phyloP scores from a whole-genome alignment of 2,113 vertebrate species.

The Platichthys stellatus region DNA sequence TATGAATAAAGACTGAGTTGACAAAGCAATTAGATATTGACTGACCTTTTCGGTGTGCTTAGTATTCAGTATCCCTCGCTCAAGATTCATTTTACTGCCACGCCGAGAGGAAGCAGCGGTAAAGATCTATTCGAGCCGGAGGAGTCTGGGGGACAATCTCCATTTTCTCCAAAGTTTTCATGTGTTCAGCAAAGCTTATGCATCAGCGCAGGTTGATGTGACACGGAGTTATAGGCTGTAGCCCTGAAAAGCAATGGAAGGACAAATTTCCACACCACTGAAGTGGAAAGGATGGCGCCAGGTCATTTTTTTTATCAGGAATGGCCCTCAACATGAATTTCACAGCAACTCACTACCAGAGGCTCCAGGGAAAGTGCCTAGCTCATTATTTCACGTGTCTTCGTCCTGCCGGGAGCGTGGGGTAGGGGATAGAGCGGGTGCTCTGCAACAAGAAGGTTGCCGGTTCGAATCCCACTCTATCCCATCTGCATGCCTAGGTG shows the following conservation, averaged over 20 bases:
- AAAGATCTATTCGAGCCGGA: conserved; percentile 40
- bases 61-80: conserved; percentile 62
- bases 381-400: conserved; percentile 40
- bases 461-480: no score
- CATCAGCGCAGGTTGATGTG: conserved; percentile 13
- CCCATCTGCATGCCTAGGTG: no score
- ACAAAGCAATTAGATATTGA: conserved; percentile 78
- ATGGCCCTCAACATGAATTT: conserved; percentile 29
- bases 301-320: conserved; percentile 47
- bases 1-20: conserved; percentile 73
- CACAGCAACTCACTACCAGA: background rate
- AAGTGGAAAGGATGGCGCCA: background rate
- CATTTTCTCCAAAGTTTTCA: conserved; percentile 30
- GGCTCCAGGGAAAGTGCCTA: conserved; percentile 25
- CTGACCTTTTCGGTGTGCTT: conserved; percentile 70
- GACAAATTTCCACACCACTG: background rate
- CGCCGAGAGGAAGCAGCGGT: conserved; percentile 28
- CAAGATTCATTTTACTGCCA: conserved; percentile 46
- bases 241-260: conserved; percentile 7
- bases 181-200: conserved; percentile 26
- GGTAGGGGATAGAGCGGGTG: no score
- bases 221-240: conserved; percentile 1
- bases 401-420: no score
- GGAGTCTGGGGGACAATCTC: conserved; percentile 16
- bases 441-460: no score